Evolutionary conservation across 2,113 vertebrate species (phyloP), one percentile per base, ranked within the genome.

Genomic region (Toxotes chatareus): DNA sequence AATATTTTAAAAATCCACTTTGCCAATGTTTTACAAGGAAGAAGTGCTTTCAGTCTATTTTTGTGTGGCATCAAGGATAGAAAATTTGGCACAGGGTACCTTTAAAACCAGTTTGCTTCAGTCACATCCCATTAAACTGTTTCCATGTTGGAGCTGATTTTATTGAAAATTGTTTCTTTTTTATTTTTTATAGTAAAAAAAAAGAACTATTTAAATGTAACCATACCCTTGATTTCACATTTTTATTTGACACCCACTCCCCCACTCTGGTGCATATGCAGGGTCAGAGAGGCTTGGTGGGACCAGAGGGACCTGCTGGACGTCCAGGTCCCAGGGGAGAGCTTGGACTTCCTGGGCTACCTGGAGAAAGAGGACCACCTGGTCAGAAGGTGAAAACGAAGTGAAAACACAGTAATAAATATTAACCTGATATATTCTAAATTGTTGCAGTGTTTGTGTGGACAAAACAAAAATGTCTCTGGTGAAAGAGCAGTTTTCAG

Each of bases 281-380:
- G 98, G 97, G 97, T 74, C 91, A 94, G 34, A 94, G 86, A 85
- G 97, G 98, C 71, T 93, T 66, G 27, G 57, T 84, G 16, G 98
- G 98, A 79, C 89, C 84, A 10, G 83, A 94, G 53, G 98, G 98
- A 80, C 85, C 94, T 61, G 88, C 91, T 76, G 98, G 97, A 70
- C 95, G 92, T 91, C 95, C 97, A 81, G 98, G 98, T 86, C 93
- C 83, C 36, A 94, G 80, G 61, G 98, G 98, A 86, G 93, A 94
- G 62, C 90, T 92, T 31, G 98, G 98, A 57, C 91, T 94, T 65
- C 94, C 95, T 85, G 97, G 98, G 68, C 82, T 76, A 19, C 89
- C 92, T 88, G 98, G 98, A 87, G 95, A 94, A 74, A 91, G 64
- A 62, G 98, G 98, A 75, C 85, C 84, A 2, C 90, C 91, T 0